Percentiles rank a stretch among this genome's conserved stretches.
These are phyloP conservation scores for Zaprionus camerounensis DNA, from an alignment of 1,140 invertebrate genomes.

Conservation along the genomic window DNA sequence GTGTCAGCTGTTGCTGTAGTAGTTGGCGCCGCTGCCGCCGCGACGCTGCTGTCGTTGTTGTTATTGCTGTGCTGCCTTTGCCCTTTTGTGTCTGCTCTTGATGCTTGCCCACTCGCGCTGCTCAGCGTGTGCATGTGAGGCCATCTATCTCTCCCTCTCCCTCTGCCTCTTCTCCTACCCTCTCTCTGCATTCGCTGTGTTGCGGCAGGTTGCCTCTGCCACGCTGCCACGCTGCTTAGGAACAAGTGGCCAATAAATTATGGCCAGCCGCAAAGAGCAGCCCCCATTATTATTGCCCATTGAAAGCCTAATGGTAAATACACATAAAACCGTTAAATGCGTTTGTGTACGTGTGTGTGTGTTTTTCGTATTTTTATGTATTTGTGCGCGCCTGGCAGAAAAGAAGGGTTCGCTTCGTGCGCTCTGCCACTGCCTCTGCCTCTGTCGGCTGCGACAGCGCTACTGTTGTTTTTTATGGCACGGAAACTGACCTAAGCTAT, in stretches of 20 bases:
- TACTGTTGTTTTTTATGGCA: slow-evolving; percentile 51
- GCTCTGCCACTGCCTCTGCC: slow-evolving; percentile 25
- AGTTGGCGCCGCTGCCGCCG: slow-evolving; percentile 3
- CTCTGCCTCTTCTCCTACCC: background rate
- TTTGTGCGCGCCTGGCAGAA: slow-evolving; percentile 29
- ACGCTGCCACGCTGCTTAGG: slow-evolving; percentile 65
- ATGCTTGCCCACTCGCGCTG: slow-evolving; percentile 53
- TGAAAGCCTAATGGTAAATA: slow-evolving; percentile 77
- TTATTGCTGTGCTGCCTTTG: slow-evolving; percentile 52
- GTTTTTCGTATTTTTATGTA: slow-evolving; percentile 32
- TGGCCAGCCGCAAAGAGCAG: slow-evolving; percentile 62
- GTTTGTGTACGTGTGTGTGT: slow-evolving; percentile 21
- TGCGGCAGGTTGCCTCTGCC: slow-evolving; percentile 37
- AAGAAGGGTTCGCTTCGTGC: slow-evolving; percentile 37
- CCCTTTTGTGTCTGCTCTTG: slow-evolving; percentile 81
- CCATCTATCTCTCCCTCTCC: slow-evolving; percentile 7
- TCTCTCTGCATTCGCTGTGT: slow-evolving; percentile 42
- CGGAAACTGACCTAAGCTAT: slow-evolving; percentile 78
- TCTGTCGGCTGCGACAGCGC: background rate
- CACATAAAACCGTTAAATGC: slow-evolving; percentile 74
- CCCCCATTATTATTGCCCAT: slow-evolving; percentile 73
- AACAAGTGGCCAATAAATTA: slow-evolving; percentile 82
- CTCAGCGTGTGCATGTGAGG: slow-evolving; percentile 18
- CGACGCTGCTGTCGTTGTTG: slow-evolving; percentile 33
- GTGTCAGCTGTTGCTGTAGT: slow-evolving; percentile 46